phyloP scores from a whole-genome alignment of 2,113 vertebrate genomes.

The Stictonetta naevosa region DNA sequence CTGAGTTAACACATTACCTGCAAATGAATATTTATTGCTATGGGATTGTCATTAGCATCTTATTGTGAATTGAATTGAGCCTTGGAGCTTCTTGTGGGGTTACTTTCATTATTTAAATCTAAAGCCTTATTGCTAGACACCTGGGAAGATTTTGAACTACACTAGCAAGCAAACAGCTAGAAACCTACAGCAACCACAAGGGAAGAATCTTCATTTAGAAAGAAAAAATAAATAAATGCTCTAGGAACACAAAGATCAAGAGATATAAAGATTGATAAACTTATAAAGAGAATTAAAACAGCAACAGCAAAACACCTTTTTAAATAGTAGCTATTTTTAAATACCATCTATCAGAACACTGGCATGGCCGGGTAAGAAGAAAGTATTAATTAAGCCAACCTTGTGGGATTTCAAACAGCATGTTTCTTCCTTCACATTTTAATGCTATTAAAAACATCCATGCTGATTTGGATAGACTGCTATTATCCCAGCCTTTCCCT shows the following conservation, averaged over 20 bases:
- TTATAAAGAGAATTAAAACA: background rate
- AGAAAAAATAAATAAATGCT: background rate
- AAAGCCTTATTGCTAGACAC: background rate
- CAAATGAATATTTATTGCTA: background rate
- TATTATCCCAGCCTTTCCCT: background rate
- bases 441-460: background rate
- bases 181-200: background rate
- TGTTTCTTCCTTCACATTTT: background rate
- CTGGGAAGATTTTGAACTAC: background rate
- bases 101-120: background rate
- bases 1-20: background rate
- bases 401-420: background rate
- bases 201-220: background rate
- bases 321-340: background rate
- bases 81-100: background rate
- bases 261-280: background rate
- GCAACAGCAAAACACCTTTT: background rate
- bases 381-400: background rate
- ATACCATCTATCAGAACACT: background rate
- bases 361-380: background rate
- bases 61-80: background rate
- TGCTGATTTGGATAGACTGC: background rate
- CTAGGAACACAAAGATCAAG: background rate
- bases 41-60: background rate
- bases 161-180: background rate